These are phyloP conservation scores for Apis cerana DNA, from an alignment of 1,140 invertebrate genomes.

Conservation along the genomic window DNA sequence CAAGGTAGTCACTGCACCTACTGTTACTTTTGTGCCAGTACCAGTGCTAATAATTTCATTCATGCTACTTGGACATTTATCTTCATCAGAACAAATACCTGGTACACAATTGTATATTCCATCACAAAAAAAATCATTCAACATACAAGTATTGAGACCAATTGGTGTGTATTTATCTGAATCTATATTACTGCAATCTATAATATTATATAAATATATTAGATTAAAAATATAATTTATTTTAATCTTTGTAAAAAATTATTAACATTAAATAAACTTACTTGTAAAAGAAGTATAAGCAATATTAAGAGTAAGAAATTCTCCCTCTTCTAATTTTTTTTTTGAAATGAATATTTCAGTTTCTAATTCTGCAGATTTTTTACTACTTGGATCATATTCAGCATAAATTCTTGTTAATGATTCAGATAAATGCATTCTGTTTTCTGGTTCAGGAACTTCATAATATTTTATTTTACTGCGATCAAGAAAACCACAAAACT, in stretches of 20 bases:
- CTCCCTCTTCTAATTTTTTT: constrained; percentile 44
- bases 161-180: constrained; percentile 23
- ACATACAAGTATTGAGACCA: constrained; percentile 62
- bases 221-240: constrained; percentile 10
- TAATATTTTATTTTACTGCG: constrained; percentile 21
- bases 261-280: constrained; percentile 37
- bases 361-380: constrained; percentile 63
- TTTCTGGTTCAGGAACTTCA: constrained; percentile 25
- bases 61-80: constrained; percentile 56
- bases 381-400: constrained; percentile 48
- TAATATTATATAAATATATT: constrained; percentile 20
- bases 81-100: constrained; percentile 72
- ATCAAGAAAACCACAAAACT: constrained; percentile 69
- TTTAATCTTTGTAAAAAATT: not conserved
- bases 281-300: constrained; percentile 73
- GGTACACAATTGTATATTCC: constrained; percentile 72
- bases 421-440: not conserved
- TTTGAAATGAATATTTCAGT: constrained; percentile 74
- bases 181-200: constrained; percentile 62
- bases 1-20: constrained; percentile 76
- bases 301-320: constrained; percentile 68
- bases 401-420: not conserved
- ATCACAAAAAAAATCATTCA: constrained; percentile 73
- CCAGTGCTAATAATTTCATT: constrained; percentile 62
- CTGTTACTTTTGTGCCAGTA: constrained; percentile 75